Conservation (phyloP, 2,888 invertebrate genomes). For the Xylota sylvarum region DNA sequence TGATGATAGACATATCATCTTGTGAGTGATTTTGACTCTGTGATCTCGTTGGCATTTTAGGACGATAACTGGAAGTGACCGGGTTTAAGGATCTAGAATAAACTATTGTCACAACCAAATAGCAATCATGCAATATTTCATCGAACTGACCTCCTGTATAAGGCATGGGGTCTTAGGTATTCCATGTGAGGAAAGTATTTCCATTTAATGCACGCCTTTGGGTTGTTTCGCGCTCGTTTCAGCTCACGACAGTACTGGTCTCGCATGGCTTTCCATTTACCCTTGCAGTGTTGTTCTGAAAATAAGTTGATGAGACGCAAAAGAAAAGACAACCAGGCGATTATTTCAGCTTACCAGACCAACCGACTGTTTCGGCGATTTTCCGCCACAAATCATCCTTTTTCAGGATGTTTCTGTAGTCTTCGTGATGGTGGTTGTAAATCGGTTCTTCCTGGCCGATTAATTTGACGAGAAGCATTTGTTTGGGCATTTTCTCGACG, state of each 20-base stretch:
- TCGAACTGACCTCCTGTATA: slow-evolving; percentile 81
- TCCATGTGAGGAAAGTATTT: slow-evolving; percentile 83
- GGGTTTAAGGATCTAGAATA: background rate
- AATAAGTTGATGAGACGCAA: background rate
- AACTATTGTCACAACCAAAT: background rate
- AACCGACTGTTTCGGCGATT: slow-evolving; percentile 81
- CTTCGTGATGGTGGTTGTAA: slow-evolving; percentile 82
- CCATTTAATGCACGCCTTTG: slow-evolving; percentile 82
- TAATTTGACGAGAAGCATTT: slow-evolving; percentile 81
- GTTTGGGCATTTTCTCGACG: slow-evolving; percentile 77
- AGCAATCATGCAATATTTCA: background rate
- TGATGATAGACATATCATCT: slow-evolving; percentile 80
- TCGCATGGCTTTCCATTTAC: slow-evolving; percentile 83
- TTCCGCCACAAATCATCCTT: slow-evolving; percentile 82
- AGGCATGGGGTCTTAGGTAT: slow-evolving; percentile 82
- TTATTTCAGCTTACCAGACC: slow-evolving; percentile 80
- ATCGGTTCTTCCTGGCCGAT: slow-evolving; percentile 82
- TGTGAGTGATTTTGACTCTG: background rate
- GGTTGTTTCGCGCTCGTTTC: slow-evolving; percentile 81
- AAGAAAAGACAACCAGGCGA: background rate
- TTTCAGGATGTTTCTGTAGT: slow-evolving; percentile 81
- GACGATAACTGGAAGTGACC: slow-evolving; percentile 45
- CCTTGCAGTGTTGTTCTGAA: slow-evolving; percentile 82
- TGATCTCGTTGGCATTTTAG: slow-evolving; percentile 6
- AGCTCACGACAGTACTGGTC: slow-evolving; percentile 84